Percentiles rank a stretch among this genome's conserved stretches.
Conservation (phyloP, 1,140 invertebrate genomes). For the Tetranychus urticae region DNA sequence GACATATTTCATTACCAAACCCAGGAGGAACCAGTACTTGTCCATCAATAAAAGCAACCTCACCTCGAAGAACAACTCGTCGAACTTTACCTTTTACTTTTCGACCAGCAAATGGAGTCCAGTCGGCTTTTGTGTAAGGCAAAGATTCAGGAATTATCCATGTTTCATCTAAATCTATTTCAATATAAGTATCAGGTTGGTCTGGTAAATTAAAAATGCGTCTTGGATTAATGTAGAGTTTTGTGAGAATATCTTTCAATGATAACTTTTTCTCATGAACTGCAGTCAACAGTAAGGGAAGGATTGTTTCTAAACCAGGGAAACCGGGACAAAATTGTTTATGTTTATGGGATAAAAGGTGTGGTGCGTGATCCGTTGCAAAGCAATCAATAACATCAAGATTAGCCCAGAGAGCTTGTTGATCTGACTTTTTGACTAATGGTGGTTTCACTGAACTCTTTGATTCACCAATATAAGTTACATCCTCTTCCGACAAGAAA, state of each 20-base stretch:
- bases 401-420: slow-evolving; percentile 90
- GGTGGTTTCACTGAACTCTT: slow-evolving; percentile 60
- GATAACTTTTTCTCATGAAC: slow-evolving; percentile 75
- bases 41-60: slow-evolving; percentile 89
- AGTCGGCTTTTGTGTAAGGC: slow-evolving; percentile 66
- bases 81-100: slow-evolving; percentile 66
- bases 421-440: slow-evolving; percentile 62
- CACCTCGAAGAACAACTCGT: slow-evolving; percentile 73
- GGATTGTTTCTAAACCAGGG: slow-evolving; percentile 87
- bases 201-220: slow-evolving; percentile 88
- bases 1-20: slow-evolving; percentile 61
- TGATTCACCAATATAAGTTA: slow-evolving; percentile 30
- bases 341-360: slow-evolving; percentile 69
- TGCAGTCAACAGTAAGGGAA: slow-evolving; percentile 79
- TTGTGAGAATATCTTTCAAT: slow-evolving; percentile 70
- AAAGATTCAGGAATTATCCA: slow-evolving; percentile 64
- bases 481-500: slow-evolving; percentile 59
- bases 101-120: slow-evolving; percentile 88
- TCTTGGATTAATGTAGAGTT: slow-evolving; percentile 77
- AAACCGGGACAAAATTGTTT: slow-evolving; percentile 51
- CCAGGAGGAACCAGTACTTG: slow-evolving; percentile 63
- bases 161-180: slow-evolving; percentile 58
- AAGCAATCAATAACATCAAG: slow-evolving; percentile 89
- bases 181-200: slow-evolving; percentile 86
- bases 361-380: slow-evolving; percentile 95